Conservation (phyloP, 2,113 vertebrate genomes). For the Gyps fulvus region DNA sequence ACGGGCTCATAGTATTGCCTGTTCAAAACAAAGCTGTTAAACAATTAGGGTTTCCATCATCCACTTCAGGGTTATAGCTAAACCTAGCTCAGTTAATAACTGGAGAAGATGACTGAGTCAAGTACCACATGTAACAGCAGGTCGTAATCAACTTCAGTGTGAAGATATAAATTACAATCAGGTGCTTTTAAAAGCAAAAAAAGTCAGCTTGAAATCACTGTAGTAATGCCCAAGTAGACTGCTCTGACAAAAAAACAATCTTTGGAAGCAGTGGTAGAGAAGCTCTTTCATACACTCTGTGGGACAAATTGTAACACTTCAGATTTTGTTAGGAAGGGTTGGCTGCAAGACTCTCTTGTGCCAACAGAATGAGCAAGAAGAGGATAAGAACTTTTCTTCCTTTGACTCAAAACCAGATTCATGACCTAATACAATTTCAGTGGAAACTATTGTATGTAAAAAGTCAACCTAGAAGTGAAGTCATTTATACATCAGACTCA, state of each 20-base stretch:
- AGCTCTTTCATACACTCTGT: neutral
- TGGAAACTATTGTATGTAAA: neutral
- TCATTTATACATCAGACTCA: neutral
- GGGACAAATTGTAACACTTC: neutral
- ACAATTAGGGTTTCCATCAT: neutral
- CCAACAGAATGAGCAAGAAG: neutral
- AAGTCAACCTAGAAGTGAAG: neutral
- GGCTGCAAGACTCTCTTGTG: neutral
- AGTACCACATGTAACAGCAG: neutral
- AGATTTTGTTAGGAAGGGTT: neutral
- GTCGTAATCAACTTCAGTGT: neutral
- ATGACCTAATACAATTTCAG: neutral
- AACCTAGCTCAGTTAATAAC: neutral
- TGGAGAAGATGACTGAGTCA: neutral
- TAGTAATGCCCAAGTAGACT: rapidly evolving
- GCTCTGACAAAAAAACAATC: neutral
- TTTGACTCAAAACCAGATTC: neutral
- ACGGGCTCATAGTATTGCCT: neutral
- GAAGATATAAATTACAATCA: neutral
- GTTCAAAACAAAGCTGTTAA: neutral
- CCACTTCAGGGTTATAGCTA: neutral
- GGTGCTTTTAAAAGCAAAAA: neutral
- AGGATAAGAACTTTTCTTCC: neutral
- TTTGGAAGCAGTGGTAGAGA: neutral
- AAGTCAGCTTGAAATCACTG: neutral